Evolutionary conservation across 2,888 invertebrate species (phyloP).

Genomic region (Apamea monoglypha): DNA sequence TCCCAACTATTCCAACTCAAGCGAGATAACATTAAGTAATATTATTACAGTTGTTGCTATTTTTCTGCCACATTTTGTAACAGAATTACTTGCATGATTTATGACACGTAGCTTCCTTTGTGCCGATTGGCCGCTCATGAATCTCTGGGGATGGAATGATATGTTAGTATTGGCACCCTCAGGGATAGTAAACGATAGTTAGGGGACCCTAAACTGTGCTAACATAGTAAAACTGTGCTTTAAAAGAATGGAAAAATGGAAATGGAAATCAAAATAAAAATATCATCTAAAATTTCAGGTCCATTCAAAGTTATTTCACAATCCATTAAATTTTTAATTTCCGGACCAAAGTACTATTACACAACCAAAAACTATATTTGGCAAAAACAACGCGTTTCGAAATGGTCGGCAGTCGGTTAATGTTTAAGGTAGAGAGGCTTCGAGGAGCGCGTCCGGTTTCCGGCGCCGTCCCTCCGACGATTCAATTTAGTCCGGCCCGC

Average conservation of each 20-base stretch:
- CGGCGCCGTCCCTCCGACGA: slow-evolving; percentile 79
- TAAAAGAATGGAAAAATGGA: neutral
- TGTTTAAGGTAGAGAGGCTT: slow-evolving; percentile 78
- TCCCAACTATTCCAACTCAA: slow-evolving; percentile 63
- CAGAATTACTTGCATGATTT: slow-evolving; percentile 56
- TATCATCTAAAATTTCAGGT: neutral
- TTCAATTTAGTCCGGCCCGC: slow-evolving; percentile 85
- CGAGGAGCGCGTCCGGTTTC: slow-evolving; percentile 85
- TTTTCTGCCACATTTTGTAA: slow-evolving; percentile 56
- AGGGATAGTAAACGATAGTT: slow-evolving; percentile 40
- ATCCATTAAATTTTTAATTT: slow-evolving; percentile 48
- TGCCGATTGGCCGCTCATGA: slow-evolving; percentile 49
- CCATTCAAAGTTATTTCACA: slow-evolving; percentile 28
- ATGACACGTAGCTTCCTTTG: slow-evolving; percentile 47
- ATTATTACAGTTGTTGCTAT: slow-evolving; percentile 56
- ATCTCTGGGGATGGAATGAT: slow-evolving; percentile 42
- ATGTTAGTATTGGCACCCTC: slow-evolving; percentile 47
- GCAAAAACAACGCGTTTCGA: slow-evolving; percentile 52
- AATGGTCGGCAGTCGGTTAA: slow-evolving; percentile 72
- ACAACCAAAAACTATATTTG: slow-evolving; percentile 58
- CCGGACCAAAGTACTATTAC: slow-evolving; percentile 46
- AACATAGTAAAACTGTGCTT: neutral
- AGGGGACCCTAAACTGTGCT: slow-evolving; percentile 3
- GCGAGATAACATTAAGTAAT: slow-evolving; percentile 60
- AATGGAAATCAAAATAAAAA: neutral